Conservation (phyloP, 35 echinoderm and acorn worm species). For the Lytechinus pictus region DNA sequence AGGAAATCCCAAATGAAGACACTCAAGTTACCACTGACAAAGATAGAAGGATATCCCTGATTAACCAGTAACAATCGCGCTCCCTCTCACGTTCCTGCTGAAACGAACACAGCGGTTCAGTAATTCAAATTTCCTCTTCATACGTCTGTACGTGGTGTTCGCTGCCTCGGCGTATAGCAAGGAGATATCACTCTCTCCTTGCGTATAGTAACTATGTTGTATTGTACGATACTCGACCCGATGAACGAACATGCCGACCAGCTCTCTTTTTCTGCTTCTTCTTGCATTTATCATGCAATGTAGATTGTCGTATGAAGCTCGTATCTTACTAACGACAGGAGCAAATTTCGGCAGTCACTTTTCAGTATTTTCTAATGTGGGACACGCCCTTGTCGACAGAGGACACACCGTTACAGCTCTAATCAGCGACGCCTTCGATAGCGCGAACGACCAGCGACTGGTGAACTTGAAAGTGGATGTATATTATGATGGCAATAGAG, state of each 20-base stretch:
- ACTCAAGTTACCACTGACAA: too few relatives aligned
- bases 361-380: constrained; percentile 18
- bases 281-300: background rate
- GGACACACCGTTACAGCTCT: constrained; percentile 29
- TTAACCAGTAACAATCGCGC: too few relatives aligned
- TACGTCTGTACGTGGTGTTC: background rate
- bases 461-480: background rate
- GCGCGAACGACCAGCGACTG: background rate
- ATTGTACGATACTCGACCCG: background rate
- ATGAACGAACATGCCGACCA: background rate
- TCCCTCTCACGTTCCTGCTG: too few relatives aligned
- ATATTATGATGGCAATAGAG: background rate
- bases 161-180: too few relatives aligned
- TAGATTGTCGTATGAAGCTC: background rate
- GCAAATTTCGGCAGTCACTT: constrained; percentile 33
- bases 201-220: background rate
- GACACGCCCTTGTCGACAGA: background rate
- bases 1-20: too few relatives aligned
- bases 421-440: constrained; percentile 31
- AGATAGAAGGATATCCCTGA: too few relatives aligned
- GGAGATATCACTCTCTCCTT: background rate
- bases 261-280: background rate
- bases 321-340: constrained; percentile 14
- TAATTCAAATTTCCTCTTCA: background rate
- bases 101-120: background rate